Evolutionary conservation across 1,140 invertebrate genomes (phyloP), one percentile per base, ranked within the genome.

Genomic region (Nylanderia fulva): DNA sequence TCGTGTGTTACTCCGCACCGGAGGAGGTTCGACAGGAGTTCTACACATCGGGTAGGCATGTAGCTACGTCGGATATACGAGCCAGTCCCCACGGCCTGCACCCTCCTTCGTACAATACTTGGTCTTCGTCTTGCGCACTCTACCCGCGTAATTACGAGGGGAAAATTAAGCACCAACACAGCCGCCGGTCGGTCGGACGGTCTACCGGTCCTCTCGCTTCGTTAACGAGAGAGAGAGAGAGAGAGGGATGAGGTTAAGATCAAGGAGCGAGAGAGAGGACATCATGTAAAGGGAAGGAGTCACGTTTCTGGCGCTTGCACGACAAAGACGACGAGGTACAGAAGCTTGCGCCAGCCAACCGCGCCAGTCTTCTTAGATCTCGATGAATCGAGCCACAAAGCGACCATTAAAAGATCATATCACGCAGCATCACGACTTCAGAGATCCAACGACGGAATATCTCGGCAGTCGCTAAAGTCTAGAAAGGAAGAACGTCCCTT

Each of bases 371-470:
- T 91, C 91, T 92, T 93, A 93, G 93, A 94, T 94, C 93, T 93
- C 89, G 68, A 94, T 94, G 93, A 92, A 94, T 95, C 91, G 92
- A 90, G 89, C 94, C 94, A 94, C 94, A 95, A 95, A 95, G 94
- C 94, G 84, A 88, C 94, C 93, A 94, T 95, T 95, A 95, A 95
- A 94, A 94, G 94, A 95, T 95, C 94, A 94, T 95, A 95, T 95
- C 94, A 92, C 90, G 90, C 90, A 86, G 60, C 84, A 29, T 85
- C 89, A 84, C 88, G 86, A 90, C 89, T 92, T 91, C 88, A 92
- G 90, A 93, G 88, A 92, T 91, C 87, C 87, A 80, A 77, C 80
- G 33, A 15, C 42, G 86, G 86, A 91, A 92, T 87, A 91, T 92
- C 91, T 85, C 88, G 33, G 45, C 85, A 61, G 56, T 60, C 36